A percentile compares a stretch with the other conserved stretches of the same genome.
Evolutionary conservation across 2,797 vertebrate species (phyloP).

Genomic region (Gymnoscopelus microlampas): DNA sequence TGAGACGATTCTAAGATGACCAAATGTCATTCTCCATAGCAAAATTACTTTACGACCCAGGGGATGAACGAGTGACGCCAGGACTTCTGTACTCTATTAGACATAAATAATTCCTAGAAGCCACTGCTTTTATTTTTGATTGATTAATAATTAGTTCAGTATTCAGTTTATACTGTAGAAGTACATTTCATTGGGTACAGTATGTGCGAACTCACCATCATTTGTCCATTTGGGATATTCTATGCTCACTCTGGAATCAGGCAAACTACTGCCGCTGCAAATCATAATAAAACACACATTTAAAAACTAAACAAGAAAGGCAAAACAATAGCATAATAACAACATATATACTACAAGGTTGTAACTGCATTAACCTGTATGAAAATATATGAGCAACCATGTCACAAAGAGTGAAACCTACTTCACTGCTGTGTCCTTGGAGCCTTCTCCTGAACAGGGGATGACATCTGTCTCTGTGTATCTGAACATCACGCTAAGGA

Average conservation of each 20-base stretch:
- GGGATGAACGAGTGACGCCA: no score
- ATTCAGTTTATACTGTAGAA: not conserved
- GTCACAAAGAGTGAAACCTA: conserved; percentile 58
- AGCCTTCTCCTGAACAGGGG: conserved; percentile 91
- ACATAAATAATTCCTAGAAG: not conserved
- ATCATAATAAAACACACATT: conserved; percentile 25
- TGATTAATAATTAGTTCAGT: not conserved
- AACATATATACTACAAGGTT: not conserved
- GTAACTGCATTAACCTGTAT: not conserved
- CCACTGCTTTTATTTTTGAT: not conserved
- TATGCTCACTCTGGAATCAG: conserved; percentile 85
- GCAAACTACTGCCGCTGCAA: conserved; percentile 78
- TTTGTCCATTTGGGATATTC: conserved; percentile 91
- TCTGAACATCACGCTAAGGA: conserved; percentile 86
- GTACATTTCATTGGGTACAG: no score
- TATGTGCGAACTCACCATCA: conserved; percentile 82
- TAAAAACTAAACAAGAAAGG: not conserved
- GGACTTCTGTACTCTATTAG: not conserved
- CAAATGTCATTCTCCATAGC: no score
- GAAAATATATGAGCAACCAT: not conserved
- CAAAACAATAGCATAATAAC: not conserved
- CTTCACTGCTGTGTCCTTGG: conserved; percentile 90
- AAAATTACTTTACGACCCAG: no score
- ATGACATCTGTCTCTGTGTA: conserved; percentile 96
- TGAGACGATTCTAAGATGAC: no score